Evolutionary conservation across 2,113 vertebrate genomes (phyloP), one percentile per base, ranked within the genome.

Genomic region (Lamprotornis superbus): DNA sequence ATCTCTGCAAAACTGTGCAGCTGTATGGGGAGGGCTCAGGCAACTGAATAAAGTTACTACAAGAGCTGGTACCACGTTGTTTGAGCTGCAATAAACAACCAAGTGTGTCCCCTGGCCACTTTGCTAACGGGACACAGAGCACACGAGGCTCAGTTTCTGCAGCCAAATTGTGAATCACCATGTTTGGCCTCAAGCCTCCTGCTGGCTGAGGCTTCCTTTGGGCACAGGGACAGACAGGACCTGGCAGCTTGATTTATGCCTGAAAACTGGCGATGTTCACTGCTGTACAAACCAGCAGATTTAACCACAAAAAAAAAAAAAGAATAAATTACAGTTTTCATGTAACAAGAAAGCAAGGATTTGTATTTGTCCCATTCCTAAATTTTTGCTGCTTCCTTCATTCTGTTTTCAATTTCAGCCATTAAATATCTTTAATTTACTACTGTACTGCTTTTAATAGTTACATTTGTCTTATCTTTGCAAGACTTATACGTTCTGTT

Each of bases 121-220:
- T 0, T 53, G 50, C 55, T 64, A 75, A 63, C 6, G 19, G 40
- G 70, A 70, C 3, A 2, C 22, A 6, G 0, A 2, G 73, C 44
- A 49, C 1, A 0, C 2, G 16, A 83, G 70, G 20, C 49, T 71
- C 5, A 0, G 52, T 21, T 44, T 82, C 40, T 13, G 37, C 20
- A 57, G 57, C 37, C 6, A 11, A 57, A n/a, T 6, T 21, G 50
- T 12, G n/a, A 82, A n/a, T 24, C 10, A 18, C 14, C 0, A 0
- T 11, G 31, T 49, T 70, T 61, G 2, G 7, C 35, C n/a, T 61
- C 78, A 6, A 15, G 33, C 52, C 39, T 67, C 17, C 44, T 47
- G n/a, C 30, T 61, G 78, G 28, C 39, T 47, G 83, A 80, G 5
- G n/a, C 28, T 65, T 83, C 77, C 20, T 82, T 39, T 40, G 25